Evolutionary conservation across 2,888 invertebrate species (phyloP), one percentile per base, ranked within the genome.

Genomic region (Limnephilus rhombicus): DNA sequence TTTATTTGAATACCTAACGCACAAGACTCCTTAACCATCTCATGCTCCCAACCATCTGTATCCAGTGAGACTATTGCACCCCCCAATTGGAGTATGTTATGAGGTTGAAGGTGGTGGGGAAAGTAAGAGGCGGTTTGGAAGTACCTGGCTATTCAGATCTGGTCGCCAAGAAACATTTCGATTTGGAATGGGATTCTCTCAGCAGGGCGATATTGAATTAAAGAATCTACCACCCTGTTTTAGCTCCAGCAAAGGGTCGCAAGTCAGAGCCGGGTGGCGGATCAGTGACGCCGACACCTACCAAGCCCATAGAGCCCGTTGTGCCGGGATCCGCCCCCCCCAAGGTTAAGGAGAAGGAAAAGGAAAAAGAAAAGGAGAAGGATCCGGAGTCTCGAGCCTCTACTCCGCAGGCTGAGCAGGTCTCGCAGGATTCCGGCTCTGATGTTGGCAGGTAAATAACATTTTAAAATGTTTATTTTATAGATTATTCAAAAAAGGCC

Each of bases 371-470:
- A 5, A 96, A 96, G 94, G 96, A 96, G 9, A 96, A 96, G 94
- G 96, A 96, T 68, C 94, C 95, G 0, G 96, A 97, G 94, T 97
- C 97, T 29, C 95, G 97, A 94, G 97, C 97, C 1, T 97, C 97
- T 37, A 97, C 97, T 3, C 97, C 97, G 15, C 96, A 96, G 94
- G 96, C 96, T 94, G 96, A 97, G 92, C 96, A 95, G 85, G 95
- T 95, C 0, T 95, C 95, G 0, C 96, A 95, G 0, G 96, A 96
- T 92, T 96, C 96, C 0, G 96, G 96, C 1, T 96, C 96, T 2
- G 96, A 96, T 94, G 96, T 96, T 93, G 96, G 96, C 31, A 96
- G 96, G 96, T 96, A 94, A 87, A 68, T 24, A 68, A n/a, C 18
- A 24, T 24, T 9, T 68, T 53, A 1, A 18, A 5, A 1, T 53